Conservation (phyloP, 2,113 vertebrate species). For the Larimichthys polyactis region DNA sequence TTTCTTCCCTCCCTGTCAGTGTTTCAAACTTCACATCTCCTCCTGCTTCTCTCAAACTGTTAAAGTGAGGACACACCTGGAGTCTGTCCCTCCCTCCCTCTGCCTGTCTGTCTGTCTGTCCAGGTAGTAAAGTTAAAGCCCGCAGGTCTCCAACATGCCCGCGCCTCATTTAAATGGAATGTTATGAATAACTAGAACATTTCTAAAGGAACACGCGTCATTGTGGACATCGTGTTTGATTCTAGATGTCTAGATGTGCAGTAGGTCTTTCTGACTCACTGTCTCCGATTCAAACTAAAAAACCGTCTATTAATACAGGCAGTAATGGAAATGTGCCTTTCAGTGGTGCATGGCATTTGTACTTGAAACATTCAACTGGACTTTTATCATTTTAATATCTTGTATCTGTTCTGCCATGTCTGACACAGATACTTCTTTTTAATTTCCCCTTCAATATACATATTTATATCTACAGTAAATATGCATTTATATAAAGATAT, state of each 20-base stretch:
- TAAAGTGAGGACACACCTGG: conserved; percentile 11
- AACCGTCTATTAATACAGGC: no score
- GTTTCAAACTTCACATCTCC: neutral
- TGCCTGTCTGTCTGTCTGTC: neutral
- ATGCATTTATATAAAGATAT: no score
- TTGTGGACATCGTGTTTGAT: neutral
- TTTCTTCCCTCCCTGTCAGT: neutral
- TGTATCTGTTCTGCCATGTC: no score
- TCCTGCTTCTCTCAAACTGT: neutral
- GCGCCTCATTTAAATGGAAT: conserved; percentile 28
- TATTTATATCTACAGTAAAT: no score
- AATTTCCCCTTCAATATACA: no score
- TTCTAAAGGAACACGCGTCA: neutral
- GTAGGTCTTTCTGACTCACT: neutral
- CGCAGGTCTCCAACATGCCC: conserved; percentile 18
- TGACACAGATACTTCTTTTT: no score
- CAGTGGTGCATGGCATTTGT: no score
- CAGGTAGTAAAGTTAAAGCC: conserved; percentile 29
- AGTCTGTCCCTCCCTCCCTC: neutral
- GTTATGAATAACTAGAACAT: neutral
- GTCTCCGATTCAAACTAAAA: no score
- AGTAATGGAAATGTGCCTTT: no score
- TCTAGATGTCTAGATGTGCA: neutral
- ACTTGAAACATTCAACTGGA: no score
- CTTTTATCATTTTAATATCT: no score